Evolutionary conservation across 2,888 invertebrate species (phyloP), one percentile per base, ranked within the genome.

Genomic region (Acanthosepion lycidas): DNA sequence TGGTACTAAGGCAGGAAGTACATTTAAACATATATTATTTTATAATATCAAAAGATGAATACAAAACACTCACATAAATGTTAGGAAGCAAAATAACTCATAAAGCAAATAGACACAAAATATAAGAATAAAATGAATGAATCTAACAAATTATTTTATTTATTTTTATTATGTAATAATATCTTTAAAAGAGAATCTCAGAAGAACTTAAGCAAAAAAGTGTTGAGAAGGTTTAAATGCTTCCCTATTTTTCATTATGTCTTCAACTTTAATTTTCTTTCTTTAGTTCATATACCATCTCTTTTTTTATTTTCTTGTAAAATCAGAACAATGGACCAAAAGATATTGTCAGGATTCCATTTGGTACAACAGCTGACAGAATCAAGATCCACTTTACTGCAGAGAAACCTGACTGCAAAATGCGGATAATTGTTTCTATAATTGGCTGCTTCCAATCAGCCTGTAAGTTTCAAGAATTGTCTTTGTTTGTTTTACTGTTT

Each of bases 341-440:
- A 18, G 92, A 92, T 28, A 49, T 92, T 92, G 92, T 92, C 48
- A 42, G 51, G 51, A 92, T 92, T 92, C 92, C 92, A 42, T 92
- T 92, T 92, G 92, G 92, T 49, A 92, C 92, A 49, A 92, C 92
- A 23, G 48, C 92, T 26, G 42, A 20, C n/a, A 92, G 49, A 49
- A 28, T 92, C 49, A 92, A 92, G 20, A 92, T 92, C 92, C 92
- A 92, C 48, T 92, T 92, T 92, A 92, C 26, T 42, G 48, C 92
- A 49, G 92, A 33, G 48, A 49, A 48, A 15, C 42, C 48, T 42
- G 51, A 92, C 18, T 42, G 92, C 23, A 42, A 28, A 18, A 92
- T 92, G 49, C 51, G 48, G 28, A 92, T 92, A 33, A 48, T 28
- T 49, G 92, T 92, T 1, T 92, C 92, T 48, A 49, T 92, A 26